Percentiles rank a stretch among this genome's conserved stretches.
phyloP scores from a whole-genome alignment of 2,797 vertebrate species.

The Coregonus ussuriensis region DNA sequence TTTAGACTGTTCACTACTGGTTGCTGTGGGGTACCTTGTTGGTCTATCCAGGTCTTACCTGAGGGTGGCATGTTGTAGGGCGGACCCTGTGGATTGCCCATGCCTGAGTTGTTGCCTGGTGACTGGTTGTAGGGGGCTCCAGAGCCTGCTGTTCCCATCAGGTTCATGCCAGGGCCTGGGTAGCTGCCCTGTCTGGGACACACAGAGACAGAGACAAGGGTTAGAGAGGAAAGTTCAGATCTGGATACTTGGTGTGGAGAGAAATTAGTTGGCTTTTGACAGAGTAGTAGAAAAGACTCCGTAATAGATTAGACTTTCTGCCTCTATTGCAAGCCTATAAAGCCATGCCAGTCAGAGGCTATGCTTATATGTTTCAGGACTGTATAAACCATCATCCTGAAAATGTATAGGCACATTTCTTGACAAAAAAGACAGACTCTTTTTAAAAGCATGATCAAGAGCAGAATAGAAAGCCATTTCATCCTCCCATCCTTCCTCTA shows the following conservation, averaged over 20 bases:
- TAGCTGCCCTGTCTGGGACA: slow-evolving; percentile 87
- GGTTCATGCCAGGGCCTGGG: slow-evolving; percentile 84
- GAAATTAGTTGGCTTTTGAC: not conserved
- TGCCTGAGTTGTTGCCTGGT: slow-evolving; percentile 81
- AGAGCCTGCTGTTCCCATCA: slow-evolving; percentile 52
- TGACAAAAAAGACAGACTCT: not conserved
- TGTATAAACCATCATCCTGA: slow-evolving; percentile 3
- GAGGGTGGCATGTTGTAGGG: slow-evolving; percentile 79
- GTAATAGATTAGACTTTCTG: not conserved
- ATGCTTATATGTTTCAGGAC: not conserved
- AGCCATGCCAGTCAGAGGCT: too few relatives aligned
- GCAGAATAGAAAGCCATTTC: slow-evolving; percentile 19
- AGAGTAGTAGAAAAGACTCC: not conserved
- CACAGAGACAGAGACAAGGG: slow-evolving; percentile 40
- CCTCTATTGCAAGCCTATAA: too few relatives aligned
- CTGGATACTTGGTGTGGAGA: not conserved
- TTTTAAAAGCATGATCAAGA: slow-evolving; percentile 13
- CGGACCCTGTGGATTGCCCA: slow-evolving; percentile 84
- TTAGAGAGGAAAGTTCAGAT: not conserved
- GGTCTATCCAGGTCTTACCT: slow-evolving; percentile 54
- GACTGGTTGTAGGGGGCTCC: slow-evolving; percentile 83
- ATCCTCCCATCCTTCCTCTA: slow-evolving; percentile 11
- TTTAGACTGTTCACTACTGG: not conserved
- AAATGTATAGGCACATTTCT: not conserved
- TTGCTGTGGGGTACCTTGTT: not conserved